Evolutionary conservation across 2,797 vertebrate species (phyloP), one percentile per base, ranked within the genome.

Genomic region (Notolepis coatsorum): DNA sequence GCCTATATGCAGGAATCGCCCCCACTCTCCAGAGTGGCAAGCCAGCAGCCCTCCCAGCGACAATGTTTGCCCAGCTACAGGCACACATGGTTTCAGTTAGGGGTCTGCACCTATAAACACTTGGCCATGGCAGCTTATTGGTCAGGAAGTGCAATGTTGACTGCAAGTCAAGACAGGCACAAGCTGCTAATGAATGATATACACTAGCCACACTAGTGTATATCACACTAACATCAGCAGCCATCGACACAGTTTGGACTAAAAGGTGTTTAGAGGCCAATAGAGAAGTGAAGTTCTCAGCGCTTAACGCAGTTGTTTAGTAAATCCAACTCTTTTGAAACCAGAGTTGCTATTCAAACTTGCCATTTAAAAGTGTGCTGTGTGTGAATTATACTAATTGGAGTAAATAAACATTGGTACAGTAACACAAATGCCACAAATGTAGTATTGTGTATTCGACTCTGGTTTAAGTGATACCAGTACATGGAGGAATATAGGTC

Each of bases 81-180:
- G 75, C 84, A 89, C 90, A 90, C 80, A 90, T 91, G 91, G 79
- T 88, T 90, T 77, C 70, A 88, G 84, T 91, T 91, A 90, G 79
- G 75, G 85, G 74, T 84, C 80, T 89, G 81, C 83, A 92, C 90
- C 91, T 91, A 91, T 89, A 90, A 89, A 91, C 89, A 86, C 78
- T 85, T 66, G 83, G 84, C 79, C 68, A 65, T 71, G 72, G 79
- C 77, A 79, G 87, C 81, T 80, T 82, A 82, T 82, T 88, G 86
- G 86, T 88, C 85, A 89, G 81, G 86, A 89, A 87, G 76, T 81
- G 79, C 71, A 80, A 81, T 79, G 79, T 80, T 86, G 81, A 90
- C 89, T 87, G 71, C 79, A 66, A 87, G 83, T 89, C 80, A 81
- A 80, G 86, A 82, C 83, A 88, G 82, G 88, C 85, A 84, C 69